Percentiles rank a stretch among this genome's conserved stretches.
Conservation (phyloP, 2,888 invertebrate species). For the Endotricha flammealis region DNA sequence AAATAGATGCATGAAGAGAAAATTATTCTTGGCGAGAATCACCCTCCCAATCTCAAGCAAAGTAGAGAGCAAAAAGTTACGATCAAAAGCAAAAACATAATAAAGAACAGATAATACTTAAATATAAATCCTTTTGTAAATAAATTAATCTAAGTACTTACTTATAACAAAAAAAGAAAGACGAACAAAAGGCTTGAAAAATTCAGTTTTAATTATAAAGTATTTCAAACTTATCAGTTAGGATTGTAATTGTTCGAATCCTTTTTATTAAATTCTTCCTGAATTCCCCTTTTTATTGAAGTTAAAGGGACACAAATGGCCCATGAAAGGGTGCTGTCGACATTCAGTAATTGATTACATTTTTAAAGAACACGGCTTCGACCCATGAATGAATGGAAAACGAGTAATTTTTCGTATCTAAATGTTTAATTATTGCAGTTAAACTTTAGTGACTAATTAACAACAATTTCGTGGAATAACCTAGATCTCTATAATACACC, state of each 20-base stretch:
- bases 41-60: too few species aligned
- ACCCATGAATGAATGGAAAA: neutral
- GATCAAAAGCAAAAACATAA: too few species aligned
- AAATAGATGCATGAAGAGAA: too few species aligned
- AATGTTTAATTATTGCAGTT: neutral
- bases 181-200: neutral
- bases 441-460: too few species aligned
- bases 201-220: neutral
- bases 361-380: neutral
- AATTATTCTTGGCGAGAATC: too few species aligned
- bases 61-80: too few species aligned
- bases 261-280: neutral
- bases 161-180: neutral
- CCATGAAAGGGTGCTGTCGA: constrained; percentile 1
- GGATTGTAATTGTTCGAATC: neutral
- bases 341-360: neutral
- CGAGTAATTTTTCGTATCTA: neutral
- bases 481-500: too few species aligned
- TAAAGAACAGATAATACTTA: too few species aligned
- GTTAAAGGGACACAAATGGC: constrained; percentile 2
- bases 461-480: too few species aligned
- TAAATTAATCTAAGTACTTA: too few species aligned
- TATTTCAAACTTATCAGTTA: neutral
- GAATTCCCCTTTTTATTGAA: constrained; percentile 1
- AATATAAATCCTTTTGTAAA: too few species aligned